These are phyloP conservation scores for Lutraria lutraria DNA, from an alignment of 2,888 invertebrate species.

Conservation along the genomic window DNA sequence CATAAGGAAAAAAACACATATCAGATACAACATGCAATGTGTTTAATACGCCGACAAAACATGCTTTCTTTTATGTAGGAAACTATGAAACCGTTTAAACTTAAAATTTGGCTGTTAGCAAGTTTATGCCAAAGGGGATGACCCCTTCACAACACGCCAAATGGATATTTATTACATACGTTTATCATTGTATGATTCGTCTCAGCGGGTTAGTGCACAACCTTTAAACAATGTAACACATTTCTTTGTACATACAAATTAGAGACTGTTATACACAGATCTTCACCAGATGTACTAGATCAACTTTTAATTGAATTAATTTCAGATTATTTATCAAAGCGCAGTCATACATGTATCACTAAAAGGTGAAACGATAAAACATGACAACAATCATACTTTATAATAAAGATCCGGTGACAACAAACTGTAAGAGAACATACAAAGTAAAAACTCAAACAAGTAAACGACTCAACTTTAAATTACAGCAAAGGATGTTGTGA, in stretches of 20 bases:
- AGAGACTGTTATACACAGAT: neutral
- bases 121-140: neutral
- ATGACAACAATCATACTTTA: too few relatives aligned
- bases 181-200: neutral
- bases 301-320: neutral
- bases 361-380: too few relatives aligned
- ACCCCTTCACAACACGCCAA: neutral
- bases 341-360: too few relatives aligned
- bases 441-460: too few relatives aligned
- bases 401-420: too few relatives aligned
- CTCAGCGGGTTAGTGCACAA: neutral
- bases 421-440: too few relatives aligned
- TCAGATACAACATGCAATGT: too few relatives aligned
- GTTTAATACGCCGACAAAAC: too few relatives aligned
- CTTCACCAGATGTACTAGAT: neutral
- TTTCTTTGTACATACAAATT: neutral
- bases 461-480: too few relatives aligned
- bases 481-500: too few relatives aligned
- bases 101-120: neutral
- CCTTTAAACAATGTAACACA: neutral
- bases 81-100: neutral
- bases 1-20: too few relatives aligned
- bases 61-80: too few relatives aligned
- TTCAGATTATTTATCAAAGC: neutral
- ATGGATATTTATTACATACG: slow-evolving; percentile 11